phyloP scores from a whole-genome alignment of 2,888 invertebrate species.

The Pimpla rufipes region DNA sequence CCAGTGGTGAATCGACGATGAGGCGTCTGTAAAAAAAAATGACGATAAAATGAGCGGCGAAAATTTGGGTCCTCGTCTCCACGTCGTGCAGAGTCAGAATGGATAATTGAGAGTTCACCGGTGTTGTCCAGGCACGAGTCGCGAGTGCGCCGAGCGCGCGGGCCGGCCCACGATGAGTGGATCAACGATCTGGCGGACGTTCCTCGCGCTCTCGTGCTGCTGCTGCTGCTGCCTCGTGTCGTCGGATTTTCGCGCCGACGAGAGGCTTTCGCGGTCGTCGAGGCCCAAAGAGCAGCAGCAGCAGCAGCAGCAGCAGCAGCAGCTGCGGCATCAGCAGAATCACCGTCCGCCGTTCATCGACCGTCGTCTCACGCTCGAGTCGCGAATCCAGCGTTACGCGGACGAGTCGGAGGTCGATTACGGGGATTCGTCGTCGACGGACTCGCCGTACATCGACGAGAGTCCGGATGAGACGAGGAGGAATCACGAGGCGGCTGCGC shows the following conservation, averaged over 20 bases:
- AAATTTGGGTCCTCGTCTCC: too few relatives aligned
- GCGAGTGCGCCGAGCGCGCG: background rate
- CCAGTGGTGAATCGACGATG: too few relatives aligned
- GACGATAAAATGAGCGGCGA: too few relatives aligned
- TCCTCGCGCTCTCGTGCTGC: constrained; percentile 47
- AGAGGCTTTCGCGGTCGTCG: too few relatives aligned
- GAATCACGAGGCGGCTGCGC: constrained; percentile 67
- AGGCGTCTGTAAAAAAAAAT: too few relatives aligned
- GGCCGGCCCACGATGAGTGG: constrained; percentile 50
- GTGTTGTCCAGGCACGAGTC: background rate
- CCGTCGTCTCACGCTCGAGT: constrained; percentile 75
- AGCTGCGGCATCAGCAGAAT: constrained; percentile 80
- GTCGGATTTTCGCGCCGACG: constrained; percentile 68
- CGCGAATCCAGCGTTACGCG: constrained; percentile 50
- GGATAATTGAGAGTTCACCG: constrained; percentile 19
- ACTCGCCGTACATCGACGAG: constrained; percentile 39
- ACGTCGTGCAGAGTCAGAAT: too few relatives aligned
- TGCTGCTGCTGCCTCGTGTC: constrained; percentile 22
- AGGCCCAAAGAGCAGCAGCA: constrained; percentile 78
- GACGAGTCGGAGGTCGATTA: constrained; percentile 25
- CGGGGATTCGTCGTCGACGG: constrained; percentile 36
- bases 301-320: constrained; percentile 81
- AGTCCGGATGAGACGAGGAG: background rate
- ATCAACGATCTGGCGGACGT: constrained; percentile 62
- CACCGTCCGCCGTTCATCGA: constrained; percentile 81